These are phyloP conservation scores for Labeo rohita DNA, from an alignment of 2,113 vertebrate species.

Conservation along the genomic window DNA sequence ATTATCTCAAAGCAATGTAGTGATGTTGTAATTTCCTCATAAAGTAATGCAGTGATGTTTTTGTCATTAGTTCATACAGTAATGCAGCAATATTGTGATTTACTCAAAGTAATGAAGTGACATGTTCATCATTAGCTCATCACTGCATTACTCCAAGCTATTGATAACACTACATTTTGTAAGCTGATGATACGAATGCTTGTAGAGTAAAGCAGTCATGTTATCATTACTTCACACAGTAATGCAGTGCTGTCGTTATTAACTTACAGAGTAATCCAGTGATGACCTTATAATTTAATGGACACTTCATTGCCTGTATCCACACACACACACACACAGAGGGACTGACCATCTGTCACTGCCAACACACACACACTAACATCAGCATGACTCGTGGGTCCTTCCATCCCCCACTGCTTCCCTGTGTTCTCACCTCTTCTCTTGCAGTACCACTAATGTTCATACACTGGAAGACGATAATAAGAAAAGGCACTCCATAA, in stretches of 20 bases:
- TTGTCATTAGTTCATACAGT: background rate
- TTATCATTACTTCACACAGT: background rate
- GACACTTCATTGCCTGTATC: background rate
- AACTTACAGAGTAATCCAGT: background rate
- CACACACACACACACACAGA: background rate
- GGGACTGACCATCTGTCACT: slow-evolving; percentile 31
- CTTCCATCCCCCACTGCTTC: background rate
- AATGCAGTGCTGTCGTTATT: background rate
- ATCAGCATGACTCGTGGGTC: background rate
- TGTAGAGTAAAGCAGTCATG: too few species aligned
- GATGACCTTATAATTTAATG: background rate
- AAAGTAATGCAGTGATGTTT: background rate
- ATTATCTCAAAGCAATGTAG: background rate
- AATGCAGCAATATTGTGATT: background rate
- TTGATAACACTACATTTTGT: background rate
- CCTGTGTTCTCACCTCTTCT: background rate
- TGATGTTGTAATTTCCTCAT: background rate
- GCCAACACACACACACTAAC: slow-evolving; percentile 28
- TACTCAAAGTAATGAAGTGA: background rate
- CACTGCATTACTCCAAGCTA: too few species aligned
- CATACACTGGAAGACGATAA: background rate
- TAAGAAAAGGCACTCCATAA: background rate
- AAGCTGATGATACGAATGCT: too few species aligned
- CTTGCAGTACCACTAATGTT: too few species aligned
- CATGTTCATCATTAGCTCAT: too few species aligned